A percentile compares a stretch with the other conserved stretches of the same genome.
Evolutionary conservation across 1,140 invertebrate species (phyloP).

Genomic region (Akabosia matsudoensis): DNA sequence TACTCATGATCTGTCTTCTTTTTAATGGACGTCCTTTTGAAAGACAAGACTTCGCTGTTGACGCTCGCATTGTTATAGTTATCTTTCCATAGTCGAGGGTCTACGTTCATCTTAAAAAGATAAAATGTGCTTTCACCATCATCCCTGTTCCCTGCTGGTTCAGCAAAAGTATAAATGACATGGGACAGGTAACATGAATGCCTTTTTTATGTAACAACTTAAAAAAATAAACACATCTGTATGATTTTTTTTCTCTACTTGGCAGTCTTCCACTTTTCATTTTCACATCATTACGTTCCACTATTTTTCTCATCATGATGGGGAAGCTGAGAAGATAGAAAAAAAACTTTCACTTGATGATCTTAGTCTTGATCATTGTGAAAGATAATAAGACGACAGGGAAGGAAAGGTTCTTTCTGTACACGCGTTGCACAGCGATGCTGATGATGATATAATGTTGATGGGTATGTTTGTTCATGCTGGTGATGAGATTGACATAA

Average conservation of each 20-base stretch:
- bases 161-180: background rate
- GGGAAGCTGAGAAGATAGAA: background rate
- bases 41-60: too few relatives aligned
- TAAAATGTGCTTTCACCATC: background rate
- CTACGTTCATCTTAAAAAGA: background rate
- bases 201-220: background rate
- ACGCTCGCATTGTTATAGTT: too few relatives aligned
- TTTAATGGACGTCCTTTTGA: too few relatives aligned
- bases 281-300: background rate
- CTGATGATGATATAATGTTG: too few relatives aligned
- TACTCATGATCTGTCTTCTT: too few relatives aligned
- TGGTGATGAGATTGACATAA: too few relatives aligned
- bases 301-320: too few relatives aligned
- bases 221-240: too few relatives aligned
- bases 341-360: background rate
- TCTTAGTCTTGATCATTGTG: too few relatives aligned
- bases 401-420: background rate
- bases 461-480: too few relatives aligned
- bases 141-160: background rate
- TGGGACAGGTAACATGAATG: background rate
- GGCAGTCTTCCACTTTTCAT: background rate
- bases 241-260: background rate
- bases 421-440: background rate
- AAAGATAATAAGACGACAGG: too few relatives aligned
- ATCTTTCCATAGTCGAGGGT: too few relatives aligned